phyloP scores from a whole-genome alignment of 2,888 invertebrate genomes.

The Mylabris sibirica region DNA sequence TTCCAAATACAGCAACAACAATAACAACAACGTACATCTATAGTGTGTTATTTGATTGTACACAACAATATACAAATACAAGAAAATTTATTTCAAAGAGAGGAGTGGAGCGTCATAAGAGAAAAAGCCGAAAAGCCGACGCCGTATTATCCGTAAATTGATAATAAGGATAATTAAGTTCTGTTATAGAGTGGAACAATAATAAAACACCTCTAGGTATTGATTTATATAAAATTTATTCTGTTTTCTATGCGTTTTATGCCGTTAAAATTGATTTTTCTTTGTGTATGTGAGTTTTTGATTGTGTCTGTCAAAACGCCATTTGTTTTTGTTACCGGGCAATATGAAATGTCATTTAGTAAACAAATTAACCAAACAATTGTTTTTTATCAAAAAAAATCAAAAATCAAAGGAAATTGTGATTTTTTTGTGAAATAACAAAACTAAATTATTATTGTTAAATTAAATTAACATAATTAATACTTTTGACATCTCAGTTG shows the following conservation, averaged over 20 bases:
- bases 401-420: too few species aligned
- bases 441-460: too few species aligned
- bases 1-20: constrained; percentile 44
- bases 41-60: too few species aligned
- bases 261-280: constrained; percentile 55
- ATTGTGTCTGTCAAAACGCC: constrained; percentile 63
- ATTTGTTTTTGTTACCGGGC: constrained; percentile 63
- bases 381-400: too few species aligned
- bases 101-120: too few species aligned
- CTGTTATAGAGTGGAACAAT: constrained; percentile 55
- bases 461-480: too few species aligned
- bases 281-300: constrained; percentile 59
- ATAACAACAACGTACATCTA: constrained; percentile 65
- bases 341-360: constrained; percentile 60
- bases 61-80: too few species aligned
- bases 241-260: constrained; percentile 33
- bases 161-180: constrained; percentile 62
- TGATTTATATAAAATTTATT: constrained; percentile 25
- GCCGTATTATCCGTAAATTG: constrained; percentile 65
- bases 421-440: too few species aligned
- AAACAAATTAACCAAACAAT: constrained; percentile 51
- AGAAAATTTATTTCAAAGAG: too few species aligned
- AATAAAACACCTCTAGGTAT: constrained; percentile 56
- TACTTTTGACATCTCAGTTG: background rate
- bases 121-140: constrained; percentile 60